Base-by-base conservation (phyloP, 2,113 vertebrate species). In the Plectropomus leopardus region DNA sequence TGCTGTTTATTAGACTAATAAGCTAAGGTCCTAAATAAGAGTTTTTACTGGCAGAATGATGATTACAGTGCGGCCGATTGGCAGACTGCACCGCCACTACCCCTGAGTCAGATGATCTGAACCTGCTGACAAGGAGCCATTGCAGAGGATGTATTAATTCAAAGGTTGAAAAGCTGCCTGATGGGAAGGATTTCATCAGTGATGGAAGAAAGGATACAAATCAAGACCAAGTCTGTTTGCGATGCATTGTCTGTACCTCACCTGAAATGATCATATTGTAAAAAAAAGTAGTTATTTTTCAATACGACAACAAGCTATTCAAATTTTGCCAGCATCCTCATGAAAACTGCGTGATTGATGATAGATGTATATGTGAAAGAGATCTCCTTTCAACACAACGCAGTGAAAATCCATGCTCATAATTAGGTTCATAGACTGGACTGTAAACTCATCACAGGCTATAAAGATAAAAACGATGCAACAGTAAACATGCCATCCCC, bases 381-480 rank as follows among this genome's bases (percentile, higher is more conserved):
- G 19, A 58, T 15, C 28, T 11, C 1, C 17, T 76, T 79, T 73
- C 50, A 15, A 1, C 69, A 72, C 36, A 40, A 64, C 7, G 34
- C 21, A n/a, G 48, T 51, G 24, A 63, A 28, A 72, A 40, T 47
- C 53, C 53, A 58, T 53, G 24, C 32, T 54, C 1, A 3, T 72
- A 85, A 83, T 69, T 55, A 73, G 71, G 30, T 42, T 76, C 57
- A 53, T 32, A 48, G 21, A 55, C 30, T 10, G n/a, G 32, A 36
- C 47, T 42, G 14, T 76, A 77, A 85, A 85, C 47, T 70, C 54
- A 79, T 82, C 60, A 68, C 26, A 78, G 64, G 55, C 47, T 60
- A 57, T 80, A 63, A 58, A 80, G 82, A 69, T 40, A 53, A 64
- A 73, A 71, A 32, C 3, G 23, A 67, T 28, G 66, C 74, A 69